These are phyloP conservation scores for Marasmarcha lunaedactyla DNA, from an alignment of 2,888 invertebrate genomes.

Conservation along the genomic window DNA sequence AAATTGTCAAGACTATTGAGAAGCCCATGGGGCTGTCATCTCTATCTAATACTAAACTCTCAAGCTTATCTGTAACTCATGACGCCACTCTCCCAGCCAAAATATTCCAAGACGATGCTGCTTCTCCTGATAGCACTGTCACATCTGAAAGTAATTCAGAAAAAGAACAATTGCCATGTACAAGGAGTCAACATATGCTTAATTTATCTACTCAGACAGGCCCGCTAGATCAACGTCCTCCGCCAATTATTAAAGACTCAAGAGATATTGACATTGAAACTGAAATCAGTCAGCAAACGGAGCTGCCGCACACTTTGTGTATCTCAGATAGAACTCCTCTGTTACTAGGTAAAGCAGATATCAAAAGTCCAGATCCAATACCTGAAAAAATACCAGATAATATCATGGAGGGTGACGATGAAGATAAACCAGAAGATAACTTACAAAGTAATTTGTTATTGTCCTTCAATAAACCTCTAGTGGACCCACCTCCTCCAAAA, in stretches of 20 bases:
- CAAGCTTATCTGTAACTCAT: slow-evolving; percentile 68
- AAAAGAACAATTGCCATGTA: slow-evolving; percentile 17
- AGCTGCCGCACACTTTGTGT: slow-evolving; percentile 51
- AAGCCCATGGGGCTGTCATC: slow-evolving; percentile 57
- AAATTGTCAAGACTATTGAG: slow-evolving; percentile 61
- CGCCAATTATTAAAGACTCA: slow-evolving; percentile 32
- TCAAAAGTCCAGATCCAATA: slow-evolving; percentile 60
- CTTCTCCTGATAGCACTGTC: slow-evolving; percentile 69
- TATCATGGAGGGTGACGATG: slow-evolving; percentile 59
- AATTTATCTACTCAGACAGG: slow-evolving; percentile 22
- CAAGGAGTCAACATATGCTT: slow-evolving; percentile 25
- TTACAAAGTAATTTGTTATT: slow-evolving; percentile 38
- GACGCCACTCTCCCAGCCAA: slow-evolving; percentile 74
- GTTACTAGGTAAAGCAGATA: slow-evolving; percentile 56
- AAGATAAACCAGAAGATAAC: slow-evolving; percentile 56
- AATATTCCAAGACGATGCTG: slow-evolving; percentile 76
- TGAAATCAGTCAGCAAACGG: slow-evolving; percentile 63
- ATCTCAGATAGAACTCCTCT: slow-evolving; percentile 48
- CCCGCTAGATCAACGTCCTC: slow-evolving; percentile 15
- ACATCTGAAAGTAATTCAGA: slow-evolving; percentile 32
- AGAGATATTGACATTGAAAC: slow-evolving; percentile 62
- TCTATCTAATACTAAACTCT: slow-evolving; percentile 63
- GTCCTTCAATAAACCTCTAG: slow-evolving; percentile 37
- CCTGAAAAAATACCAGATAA: slow-evolving; percentile 65
- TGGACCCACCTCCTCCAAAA: slow-evolving; percentile 28